Base-by-base conservation (phyloP, 2,797 vertebrate species). In the Heterohyrax brucei region DNA sequence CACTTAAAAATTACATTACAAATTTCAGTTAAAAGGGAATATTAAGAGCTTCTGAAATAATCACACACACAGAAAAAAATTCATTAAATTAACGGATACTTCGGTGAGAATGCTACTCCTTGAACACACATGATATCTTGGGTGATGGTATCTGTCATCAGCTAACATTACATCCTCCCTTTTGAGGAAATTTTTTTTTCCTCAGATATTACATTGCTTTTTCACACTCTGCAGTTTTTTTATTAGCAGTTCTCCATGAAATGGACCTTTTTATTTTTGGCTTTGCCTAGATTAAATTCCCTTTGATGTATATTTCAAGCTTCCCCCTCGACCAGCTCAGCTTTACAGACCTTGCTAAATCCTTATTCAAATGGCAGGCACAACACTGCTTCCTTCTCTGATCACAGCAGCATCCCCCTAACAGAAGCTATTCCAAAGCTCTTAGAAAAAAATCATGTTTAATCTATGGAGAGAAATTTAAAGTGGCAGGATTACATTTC, bases 251-350 rank as follows among this genome's bases (percentile, higher is more conserved):
- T 95, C 85, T 85, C 92, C 70, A 96, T 78, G 76, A 95, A 96
- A 92, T 90, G 85, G 59, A 18, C 14, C 82, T 96, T 95, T 90
- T 96, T 94, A 95, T 95, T 98, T 97, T 97, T 96, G 96, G 89
- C 72, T 80, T 77, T 95, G 83, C 91, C 95, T 96, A 92, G 86
- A 97, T 95, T 96, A 97, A 94, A 96, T 97, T 95, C 91, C 21
- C 64, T 98, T 96, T 97, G 96, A 98, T 96, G 92, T 97, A 91
- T 96, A 96, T 97, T 97, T 97, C 88, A 96, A 94, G 94, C 84
- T 82, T 96, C 87, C 81, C 80, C 75, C 94, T 94, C 93, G 96
- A 97, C 87, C 83, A 88, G 44, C 88, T 96, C 97, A 96, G 89
- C 79, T 16, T 87, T 94, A 93, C 3, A 89, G 93, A 85, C 68